Percentiles rank a stretch among this genome's conserved stretches.
Evolutionary conservation across 2,797 vertebrate species (phyloP).

Genomic region (Natrix natrix): DNA sequence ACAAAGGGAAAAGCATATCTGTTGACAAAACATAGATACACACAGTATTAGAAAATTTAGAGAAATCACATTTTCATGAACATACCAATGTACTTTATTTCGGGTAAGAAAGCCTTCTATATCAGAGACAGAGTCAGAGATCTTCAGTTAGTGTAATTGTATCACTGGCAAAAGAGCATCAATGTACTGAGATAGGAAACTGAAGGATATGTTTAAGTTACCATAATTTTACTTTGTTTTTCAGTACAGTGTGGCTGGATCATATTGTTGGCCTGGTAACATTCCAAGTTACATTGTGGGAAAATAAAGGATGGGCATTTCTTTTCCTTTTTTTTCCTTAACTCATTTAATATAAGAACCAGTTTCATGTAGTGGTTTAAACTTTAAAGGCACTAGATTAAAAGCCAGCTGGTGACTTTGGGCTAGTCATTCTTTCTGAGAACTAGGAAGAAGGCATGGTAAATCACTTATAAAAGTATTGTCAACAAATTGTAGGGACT

Average conservation of each 20-base stretch:
- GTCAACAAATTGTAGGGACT: not conserved
- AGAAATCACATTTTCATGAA: not conserved
- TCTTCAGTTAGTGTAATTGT: fast-evolving
- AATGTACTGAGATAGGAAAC: not conserved
- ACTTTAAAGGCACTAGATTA: not conserved
- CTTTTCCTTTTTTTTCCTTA: not conserved
- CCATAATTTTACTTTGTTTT: not conserved
- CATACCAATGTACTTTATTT: not conserved
- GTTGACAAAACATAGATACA: not conserved
- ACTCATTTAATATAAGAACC: not conserved
- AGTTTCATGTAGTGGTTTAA: not conserved
- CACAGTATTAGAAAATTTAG: not conserved
- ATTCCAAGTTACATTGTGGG: not conserved
- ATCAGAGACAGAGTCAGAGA: not conserved
- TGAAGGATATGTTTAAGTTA: not conserved
- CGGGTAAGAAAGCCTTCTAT: not conserved
- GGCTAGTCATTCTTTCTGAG: not conserved
- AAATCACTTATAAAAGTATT: not conserved
- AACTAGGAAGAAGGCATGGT: not conserved
- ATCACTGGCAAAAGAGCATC: fast-evolving
- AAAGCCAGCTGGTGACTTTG: not conserved
- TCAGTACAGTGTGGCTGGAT: not conserved
- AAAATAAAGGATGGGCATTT: not conserved
- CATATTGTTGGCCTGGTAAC: no score
- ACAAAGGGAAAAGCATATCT: not conserved